Base-by-base conservation (phyloP, 1,140 invertebrate genomes). In the Solen grandis region DNA sequence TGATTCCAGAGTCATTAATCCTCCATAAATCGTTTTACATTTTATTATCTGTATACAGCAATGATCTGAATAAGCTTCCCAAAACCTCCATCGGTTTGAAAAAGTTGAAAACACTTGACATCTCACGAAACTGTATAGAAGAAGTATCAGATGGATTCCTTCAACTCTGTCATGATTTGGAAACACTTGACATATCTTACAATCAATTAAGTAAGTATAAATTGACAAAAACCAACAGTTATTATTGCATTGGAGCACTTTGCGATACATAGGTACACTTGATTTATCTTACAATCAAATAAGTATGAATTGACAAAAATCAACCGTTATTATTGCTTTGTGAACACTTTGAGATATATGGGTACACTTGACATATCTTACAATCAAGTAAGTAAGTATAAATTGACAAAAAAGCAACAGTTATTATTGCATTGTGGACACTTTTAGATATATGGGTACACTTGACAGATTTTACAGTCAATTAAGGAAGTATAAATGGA, bases 81-180 rank as follows among this genome's bases (percentile, higher is more conserved):
- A 62, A 65, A 5, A 65, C 36, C 5, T 33, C 46, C 13, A 35
- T 76, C 16, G 73, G 73, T 1, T 33, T 80, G 1, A 29, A 62
- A 14, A 16, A 62, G 10, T 31, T 80, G 16, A 35, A 69, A 54
- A 25, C 14, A 16, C 68, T 80, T 0, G 65, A 80, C 41, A 33
- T 80, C 27, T 70, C 77, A 25, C 46, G 72, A 25, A 80, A 80
- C n/a, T 14, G 36, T 5, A 62, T 80, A 19, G 65, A 70, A n/a
- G 46, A 65, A 25, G 19, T 80, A 27, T 57, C 65, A 14, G 16
- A 63, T 35, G 41, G 46, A 22, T 80, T 72, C 29, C 41, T 80
- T 8, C 14, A 33, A 14, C 25, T 38, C 10, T 80, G 77, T 63
- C 16, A 33, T 25, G 25, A 52, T 46, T 27, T 80, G 1, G 68